Conservation (phyloP, 2,113 vertebrate species). For the Toxostoma redivivum region DNA sequence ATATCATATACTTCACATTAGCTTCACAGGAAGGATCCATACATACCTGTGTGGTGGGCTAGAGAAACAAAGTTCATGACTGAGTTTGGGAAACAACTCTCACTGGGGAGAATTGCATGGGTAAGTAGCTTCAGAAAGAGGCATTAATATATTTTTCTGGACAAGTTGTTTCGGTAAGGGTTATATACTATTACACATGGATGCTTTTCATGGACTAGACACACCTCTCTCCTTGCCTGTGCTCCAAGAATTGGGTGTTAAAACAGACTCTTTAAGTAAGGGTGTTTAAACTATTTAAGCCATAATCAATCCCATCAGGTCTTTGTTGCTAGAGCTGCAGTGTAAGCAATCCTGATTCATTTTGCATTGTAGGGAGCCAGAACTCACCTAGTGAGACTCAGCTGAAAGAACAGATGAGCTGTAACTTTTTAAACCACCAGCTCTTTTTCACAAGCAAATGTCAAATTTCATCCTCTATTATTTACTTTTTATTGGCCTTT, state of each 20-base stretch:
- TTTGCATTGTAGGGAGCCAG: not conserved
- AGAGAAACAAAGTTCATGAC: not conserved
- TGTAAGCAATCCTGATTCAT: not conserved
- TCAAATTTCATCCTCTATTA: conserved; percentile 16
- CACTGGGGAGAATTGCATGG: not conserved
- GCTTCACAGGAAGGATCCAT: not conserved
- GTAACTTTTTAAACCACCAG: not conserved
- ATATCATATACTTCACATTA: not conserved
- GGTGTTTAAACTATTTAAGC: not conserved
- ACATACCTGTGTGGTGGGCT: not conserved
- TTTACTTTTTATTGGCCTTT: conserved; percentile 37
- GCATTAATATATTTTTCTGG: not conserved
- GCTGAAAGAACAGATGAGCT: not conserved
- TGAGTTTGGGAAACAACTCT: not conserved
- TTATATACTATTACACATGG: not conserved
- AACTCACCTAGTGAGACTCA: not conserved
- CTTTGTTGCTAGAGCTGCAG: not conserved
- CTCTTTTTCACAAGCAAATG: conserved; percentile 22
- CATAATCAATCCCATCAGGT: not conserved
- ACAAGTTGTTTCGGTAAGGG: not conserved
- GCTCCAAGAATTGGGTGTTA: not conserved
- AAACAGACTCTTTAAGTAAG: not conserved
- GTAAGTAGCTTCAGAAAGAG: not conserved
- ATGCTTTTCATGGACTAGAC: not conserved
- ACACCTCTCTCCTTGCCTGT: not conserved